phyloP scores from a whole-genome alignment of 2,113 vertebrate genomes.

The Hystrix cristata region DNA sequence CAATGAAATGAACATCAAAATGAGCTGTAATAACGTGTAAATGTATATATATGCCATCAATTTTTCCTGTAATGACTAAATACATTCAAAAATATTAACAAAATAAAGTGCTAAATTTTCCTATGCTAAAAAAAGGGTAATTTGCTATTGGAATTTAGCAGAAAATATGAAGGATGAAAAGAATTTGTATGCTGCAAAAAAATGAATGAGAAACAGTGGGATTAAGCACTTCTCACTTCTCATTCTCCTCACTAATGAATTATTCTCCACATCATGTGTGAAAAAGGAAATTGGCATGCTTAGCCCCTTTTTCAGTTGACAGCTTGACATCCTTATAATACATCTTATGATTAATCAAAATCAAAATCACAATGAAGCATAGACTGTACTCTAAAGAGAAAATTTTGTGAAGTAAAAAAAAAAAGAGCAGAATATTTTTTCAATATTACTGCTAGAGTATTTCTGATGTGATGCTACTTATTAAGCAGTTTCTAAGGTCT shows the following conservation, averaged over 20 bases:
- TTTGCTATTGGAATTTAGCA: slow-evolving; percentile 15
- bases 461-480: not conserved
- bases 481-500: not conserved
- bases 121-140: not conserved
- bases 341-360: slow-evolving; percentile 47
- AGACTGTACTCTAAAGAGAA: not conserved
- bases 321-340: slow-evolving; percentile 22
- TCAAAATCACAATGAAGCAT: slow-evolving; percentile 55
- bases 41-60: not conserved
- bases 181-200: not conserved
- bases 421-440: not conserved
- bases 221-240: not conserved
- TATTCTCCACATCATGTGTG: not conserved
- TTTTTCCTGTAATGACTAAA: not conserved
- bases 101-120: not conserved
- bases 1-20: not conserved
- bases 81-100: not conserved
- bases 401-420: not conserved
- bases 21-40: not conserved
- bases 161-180: not conserved
- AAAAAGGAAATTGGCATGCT: slow-evolving; percentile 19
- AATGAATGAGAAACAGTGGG: not conserved
- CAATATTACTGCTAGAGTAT: not conserved
- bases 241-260: not conserved
- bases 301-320: slow-evolving; percentile 23